phyloP scores from a whole-genome alignment of 2,797 vertebrate species.

The Novumbra hubbsi region DNA sequence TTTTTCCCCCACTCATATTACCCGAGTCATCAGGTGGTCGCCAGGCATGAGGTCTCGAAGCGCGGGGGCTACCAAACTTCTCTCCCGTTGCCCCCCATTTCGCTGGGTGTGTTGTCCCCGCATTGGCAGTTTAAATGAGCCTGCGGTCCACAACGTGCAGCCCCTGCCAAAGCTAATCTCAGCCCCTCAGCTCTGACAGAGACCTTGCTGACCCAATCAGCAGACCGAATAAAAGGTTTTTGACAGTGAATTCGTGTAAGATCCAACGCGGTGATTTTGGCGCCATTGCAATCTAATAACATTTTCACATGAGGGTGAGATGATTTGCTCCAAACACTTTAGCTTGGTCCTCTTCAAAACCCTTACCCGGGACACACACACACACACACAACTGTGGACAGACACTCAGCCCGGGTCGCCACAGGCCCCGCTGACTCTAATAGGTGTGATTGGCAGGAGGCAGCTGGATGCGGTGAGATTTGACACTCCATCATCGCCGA shows the following conservation, averaged over 20 bases:
- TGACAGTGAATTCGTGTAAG: neutral
- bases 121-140: constrained; percentile 47
- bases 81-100: constrained; percentile 18
- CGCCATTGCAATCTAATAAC: neutral
- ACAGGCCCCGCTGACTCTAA: constrained; percentile 44
- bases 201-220: neutral
- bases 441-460: constrained; percentile 53
- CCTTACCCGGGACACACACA: constrained; percentile 7
- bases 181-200: constrained; percentile 49
- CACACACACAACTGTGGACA: constrained; percentile 5
- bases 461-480: constrained; percentile 32
- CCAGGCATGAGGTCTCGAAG: constrained; percentile 34
- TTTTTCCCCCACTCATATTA: neutral
- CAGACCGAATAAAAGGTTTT: too few species aligned
- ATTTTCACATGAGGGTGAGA: neutral
- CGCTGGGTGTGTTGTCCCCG: constrained; percentile 36
- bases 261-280: neutral
- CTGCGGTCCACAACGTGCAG: constrained; percentile 29
- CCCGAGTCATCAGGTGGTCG: constrained; percentile 14
- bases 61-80: constrained; percentile 28
- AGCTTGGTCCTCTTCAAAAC: neutral
- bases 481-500: constrained; percentile 57
- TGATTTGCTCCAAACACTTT: neutral
- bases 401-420: constrained; percentile 41
- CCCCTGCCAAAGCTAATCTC: constrained; percentile 49